A percentile compares a stretch with the other conserved stretches of the same genome.
These are phyloP conservation scores for Equus quagga DNA, from an alignment of 2,113 vertebrate species.

Conservation along the genomic window DNA sequence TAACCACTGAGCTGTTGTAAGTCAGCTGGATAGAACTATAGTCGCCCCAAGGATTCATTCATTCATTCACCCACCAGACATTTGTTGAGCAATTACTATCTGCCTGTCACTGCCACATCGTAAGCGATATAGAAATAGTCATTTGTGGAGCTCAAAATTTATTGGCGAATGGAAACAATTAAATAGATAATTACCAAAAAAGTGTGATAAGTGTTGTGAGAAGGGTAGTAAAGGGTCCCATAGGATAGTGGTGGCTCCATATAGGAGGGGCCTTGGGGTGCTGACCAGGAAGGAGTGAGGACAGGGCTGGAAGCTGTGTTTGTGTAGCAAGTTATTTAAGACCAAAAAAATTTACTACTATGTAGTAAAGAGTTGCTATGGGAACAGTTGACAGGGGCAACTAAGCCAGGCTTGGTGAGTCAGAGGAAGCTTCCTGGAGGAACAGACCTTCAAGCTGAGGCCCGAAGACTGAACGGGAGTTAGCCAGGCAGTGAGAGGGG, in stretches of 20 bases:
- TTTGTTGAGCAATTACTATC: background rate
- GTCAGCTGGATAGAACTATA: background rate
- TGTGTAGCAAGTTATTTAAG: background rate
- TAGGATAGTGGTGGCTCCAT: background rate
- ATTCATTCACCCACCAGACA: background rate
- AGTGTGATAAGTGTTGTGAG: background rate
- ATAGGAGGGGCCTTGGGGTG: background rate
- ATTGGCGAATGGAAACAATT: background rate
- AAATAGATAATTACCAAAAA: background rate
- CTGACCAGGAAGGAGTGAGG: background rate
- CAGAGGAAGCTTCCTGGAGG: background rate
- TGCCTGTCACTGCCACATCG: background rate
- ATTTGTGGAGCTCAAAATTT: conserved; percentile 17
- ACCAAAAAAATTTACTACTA: background rate
- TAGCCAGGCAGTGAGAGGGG: background rate
- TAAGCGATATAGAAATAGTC: background rate
- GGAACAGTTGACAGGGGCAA: background rate
- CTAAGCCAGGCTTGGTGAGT: background rate
- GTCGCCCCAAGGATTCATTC: background rate
- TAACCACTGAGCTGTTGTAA: background rate
- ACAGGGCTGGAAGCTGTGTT: background rate
- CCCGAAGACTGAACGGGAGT: background rate
- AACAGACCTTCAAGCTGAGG: background rate
- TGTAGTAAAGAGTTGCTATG: background rate
- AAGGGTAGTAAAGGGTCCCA: background rate